Base-by-base conservation (phyloP, 2,113 vertebrate genomes). In the Ochotona princeps region DNA sequence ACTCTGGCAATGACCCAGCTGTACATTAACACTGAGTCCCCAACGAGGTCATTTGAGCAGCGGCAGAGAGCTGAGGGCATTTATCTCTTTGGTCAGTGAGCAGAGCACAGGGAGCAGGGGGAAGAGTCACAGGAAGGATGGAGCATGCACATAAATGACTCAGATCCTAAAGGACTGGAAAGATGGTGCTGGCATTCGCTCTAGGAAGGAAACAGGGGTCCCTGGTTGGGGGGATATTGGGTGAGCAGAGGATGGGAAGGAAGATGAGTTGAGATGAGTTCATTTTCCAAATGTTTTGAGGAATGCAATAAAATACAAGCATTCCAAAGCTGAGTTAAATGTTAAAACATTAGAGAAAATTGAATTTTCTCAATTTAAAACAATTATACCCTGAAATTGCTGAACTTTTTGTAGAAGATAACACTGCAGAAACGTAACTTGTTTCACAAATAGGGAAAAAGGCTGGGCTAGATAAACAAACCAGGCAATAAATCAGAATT, bases 351-450 rank as follows among this genome's bases (percentile, higher is more conserved):
- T 96, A 97, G 94, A 79, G 94, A 96, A 96, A 96, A 97, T 96
- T 94, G 97, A 97, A 96, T 96, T 96, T 94, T 94, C 94, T 93
- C 95, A 94, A 94, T 96, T 97, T 95, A 96, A 97, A 95, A 96
- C 96, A 95, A 97, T 97, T 95, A 96, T 90, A 79, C 80, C 92
- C 87, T 67, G 92, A 96, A 97, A 97, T 92, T 73, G 70, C 92
- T 70, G 83, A 91, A 92, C 83, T 69, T 95, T 94, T 91, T 65
- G n/a, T 21, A 81, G 30, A 94, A 90, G 86, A 89, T 74, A 94
- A 89, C 30, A n/a, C 21, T 63, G 81, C 57, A 75, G 87, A 89
- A 96, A 83, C 73, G 54, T 84, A 86, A 95, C 92, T 95, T 85
- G 93, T 72, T 94, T 96, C 49, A 65, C 81, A 87, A 70, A 89